A percentile compares a stretch with the other conserved stretches of the same genome.
Conservation (phyloP, 2,888 invertebrate species). For the Carpatolechia fugitivella region DNA sequence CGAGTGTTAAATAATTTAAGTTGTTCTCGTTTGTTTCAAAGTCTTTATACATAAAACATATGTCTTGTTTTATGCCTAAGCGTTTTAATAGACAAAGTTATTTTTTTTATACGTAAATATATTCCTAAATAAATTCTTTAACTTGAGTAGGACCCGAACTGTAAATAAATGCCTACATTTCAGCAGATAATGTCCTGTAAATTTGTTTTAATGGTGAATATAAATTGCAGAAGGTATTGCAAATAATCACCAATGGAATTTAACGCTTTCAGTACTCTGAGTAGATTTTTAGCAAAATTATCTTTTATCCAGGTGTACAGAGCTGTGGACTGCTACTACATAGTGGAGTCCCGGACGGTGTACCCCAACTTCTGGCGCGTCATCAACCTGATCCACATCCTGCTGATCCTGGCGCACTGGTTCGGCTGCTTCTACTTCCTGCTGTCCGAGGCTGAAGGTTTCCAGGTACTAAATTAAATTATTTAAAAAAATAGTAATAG, state of each 20-base stretch:
- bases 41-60: too few species aligned
- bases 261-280: neutral
- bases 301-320: slow-evolving; percentile 87
- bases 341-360: slow-evolving; percentile 96
- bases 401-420: slow-evolving; percentile 97
- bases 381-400: slow-evolving; percentile 95
- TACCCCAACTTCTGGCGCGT: slow-evolving; percentile 98
- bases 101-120: too few species aligned
- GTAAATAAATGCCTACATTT: neutral
- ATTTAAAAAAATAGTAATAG: too few species aligned
- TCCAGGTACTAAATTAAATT: slow-evolving; percentile 75
- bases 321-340: slow-evolving; percentile 95
- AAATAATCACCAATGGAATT: neutral
- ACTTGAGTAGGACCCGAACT: neutral
- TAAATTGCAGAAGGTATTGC: slow-evolving; percentile 17
- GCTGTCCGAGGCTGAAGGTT: slow-evolving; percentile 93
- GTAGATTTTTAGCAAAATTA: neutral
- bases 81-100: too few species aligned
- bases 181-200: neutral
- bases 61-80: too few species aligned
- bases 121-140: neutral
- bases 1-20: too few species aligned
- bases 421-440: slow-evolving; percentile 98
- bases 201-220: slow-evolving; percentile 21
- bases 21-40: too few species aligned